Percentiles rank a stretch among this genome's conserved stretches.
Conservation (phyloP, 2,113 vertebrate species). For the Leucoraja erinaceus region DNA sequence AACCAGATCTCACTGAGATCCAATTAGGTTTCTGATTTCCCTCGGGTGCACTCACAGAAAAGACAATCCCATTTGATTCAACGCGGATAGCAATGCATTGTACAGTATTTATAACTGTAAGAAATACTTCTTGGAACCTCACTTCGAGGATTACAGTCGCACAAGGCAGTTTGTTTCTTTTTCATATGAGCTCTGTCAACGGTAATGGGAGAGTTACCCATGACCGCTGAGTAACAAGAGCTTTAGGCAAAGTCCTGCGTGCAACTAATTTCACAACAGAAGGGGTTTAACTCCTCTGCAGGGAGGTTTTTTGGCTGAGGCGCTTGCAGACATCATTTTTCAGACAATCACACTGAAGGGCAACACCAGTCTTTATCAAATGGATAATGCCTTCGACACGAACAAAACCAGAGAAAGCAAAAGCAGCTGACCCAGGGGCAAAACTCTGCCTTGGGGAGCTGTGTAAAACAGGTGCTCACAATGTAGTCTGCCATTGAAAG, state of each 20-base stretch:
- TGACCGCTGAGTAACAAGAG: not conserved
- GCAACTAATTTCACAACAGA: not conserved
- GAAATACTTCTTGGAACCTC: not conserved
- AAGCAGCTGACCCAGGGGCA: not conserved
- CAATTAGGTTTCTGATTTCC: slow-evolving; percentile 29
- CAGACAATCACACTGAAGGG: not conserved
- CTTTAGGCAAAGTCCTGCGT: not conserved
- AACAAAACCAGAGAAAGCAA: not conserved
- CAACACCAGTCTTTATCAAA: not conserved
- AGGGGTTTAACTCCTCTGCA: not conserved
- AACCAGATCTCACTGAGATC: slow-evolving; percentile 8
- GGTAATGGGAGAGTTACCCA: not conserved
- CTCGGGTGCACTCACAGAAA: not conserved
- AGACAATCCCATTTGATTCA: slow-evolving; percentile 20
- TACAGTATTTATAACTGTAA: not conserved
- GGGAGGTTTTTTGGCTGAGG: not conserved
- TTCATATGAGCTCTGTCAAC: not conserved
- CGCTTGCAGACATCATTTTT: not conserved
- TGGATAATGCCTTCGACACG: not conserved
- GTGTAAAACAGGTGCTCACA: too few relatives aligned
- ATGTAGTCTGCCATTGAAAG: too few relatives aligned
- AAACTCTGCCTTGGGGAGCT: too few relatives aligned
- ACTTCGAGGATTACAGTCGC: not conserved
- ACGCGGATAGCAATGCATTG: not conserved
- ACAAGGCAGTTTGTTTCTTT: not conserved